Evolutionary conservation across 2,113 vertebrate species (phyloP).

Genomic region (Bettongia penicillata): DNA sequence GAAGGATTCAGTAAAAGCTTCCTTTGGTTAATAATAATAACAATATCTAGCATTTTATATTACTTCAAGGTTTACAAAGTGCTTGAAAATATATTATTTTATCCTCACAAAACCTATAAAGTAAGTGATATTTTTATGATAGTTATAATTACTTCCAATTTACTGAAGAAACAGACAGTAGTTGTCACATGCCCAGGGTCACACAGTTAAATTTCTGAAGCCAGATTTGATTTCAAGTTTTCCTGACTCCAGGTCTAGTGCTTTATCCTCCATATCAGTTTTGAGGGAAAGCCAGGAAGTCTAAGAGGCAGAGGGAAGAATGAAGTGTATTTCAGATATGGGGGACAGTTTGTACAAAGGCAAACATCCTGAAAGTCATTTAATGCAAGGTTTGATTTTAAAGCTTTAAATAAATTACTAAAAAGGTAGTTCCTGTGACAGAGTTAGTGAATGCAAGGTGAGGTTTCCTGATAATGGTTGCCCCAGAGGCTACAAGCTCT

Average conservation of each 20-base stretch:
- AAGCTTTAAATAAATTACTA: neutral
- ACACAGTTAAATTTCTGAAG: neutral
- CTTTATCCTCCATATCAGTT: neutral
- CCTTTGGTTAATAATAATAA: neutral
- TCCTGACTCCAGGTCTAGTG: neutral
- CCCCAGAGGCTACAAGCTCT: neutral
- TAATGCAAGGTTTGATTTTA: neutral
- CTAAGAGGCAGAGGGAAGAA: neutral
- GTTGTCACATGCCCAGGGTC: neutral
- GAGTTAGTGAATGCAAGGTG: neutral
- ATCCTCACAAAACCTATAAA: neutral
- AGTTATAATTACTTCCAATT: neutral
- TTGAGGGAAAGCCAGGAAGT: neutral
- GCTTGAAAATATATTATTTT: neutral
- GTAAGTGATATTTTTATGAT: neutral
- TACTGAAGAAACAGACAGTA: constrained; percentile 27
- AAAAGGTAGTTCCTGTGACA: neutral
- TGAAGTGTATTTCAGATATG: neutral
- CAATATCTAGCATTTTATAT: neutral
- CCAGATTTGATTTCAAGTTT: neutral
- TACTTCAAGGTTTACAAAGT: neutral
- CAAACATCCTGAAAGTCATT: neutral
- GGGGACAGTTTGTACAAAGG: neutral
- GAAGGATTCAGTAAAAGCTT: neutral
- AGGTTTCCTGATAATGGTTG: neutral